Base-by-base conservation (phyloP, 2,888 invertebrate species). In the Chelonus formosanus region DNA sequence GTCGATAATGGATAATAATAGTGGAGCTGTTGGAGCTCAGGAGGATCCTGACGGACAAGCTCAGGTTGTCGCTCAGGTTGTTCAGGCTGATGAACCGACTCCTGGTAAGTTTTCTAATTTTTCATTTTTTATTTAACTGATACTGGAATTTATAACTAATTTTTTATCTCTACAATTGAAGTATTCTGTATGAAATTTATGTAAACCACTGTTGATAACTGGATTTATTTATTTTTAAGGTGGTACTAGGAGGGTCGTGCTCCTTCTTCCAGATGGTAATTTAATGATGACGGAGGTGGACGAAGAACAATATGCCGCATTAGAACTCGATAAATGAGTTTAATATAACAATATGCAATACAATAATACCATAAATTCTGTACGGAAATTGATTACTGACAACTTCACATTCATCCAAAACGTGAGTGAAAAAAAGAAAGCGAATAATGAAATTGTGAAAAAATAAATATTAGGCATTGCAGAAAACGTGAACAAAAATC, bases 251-350 rank as follows among this genome's bases (percentile, higher is more conserved):
- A 89, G 93, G 81, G 94, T 94, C 31, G 93, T 94, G 5, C 86
- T 94, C n/a, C 86, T 94, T 77, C 85, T 94, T 74, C 94, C 94
- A 5, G 94, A 94, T 81, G 94, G 94, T 70, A 93, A 92, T 78
- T 87, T 94, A 68, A 93, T 94, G 87, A 92, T 94, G 89, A 94
- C 94, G 4, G 93, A 94, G 84, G 90, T 95, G 69, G 92, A 94
- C 75, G 93, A 92, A 76, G 94, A 94, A 78, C 94, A 95, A 80
- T 94, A 91, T 75, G 91, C 91, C 70, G 91, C 91, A 34, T 77
- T 90, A 82, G 76, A 87, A 86, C 77, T 90, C 81, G 85, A 88
- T 84, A 78, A 89, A 87, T 85, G 88, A 85, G 76, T 66, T 62
- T 67, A 60, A 55, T 52, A 5, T 52, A 60, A 20, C 35, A 50